Evolutionary conservation across 2,113 vertebrate species (phyloP).

Genomic region (Phylloscopus whistleri): DNA sequence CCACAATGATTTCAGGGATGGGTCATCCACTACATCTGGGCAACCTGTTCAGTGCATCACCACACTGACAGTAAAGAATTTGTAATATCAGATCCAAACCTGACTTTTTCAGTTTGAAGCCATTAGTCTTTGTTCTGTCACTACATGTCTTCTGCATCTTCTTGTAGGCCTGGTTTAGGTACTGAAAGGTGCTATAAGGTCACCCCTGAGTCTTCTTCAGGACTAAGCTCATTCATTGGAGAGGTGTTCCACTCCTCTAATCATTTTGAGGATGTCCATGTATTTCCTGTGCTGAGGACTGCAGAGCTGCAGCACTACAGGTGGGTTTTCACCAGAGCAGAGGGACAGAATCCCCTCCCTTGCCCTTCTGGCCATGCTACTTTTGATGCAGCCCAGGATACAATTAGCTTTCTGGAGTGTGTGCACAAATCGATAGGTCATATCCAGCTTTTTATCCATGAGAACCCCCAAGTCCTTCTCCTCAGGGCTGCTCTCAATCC

Average conservation of each 20-base stretch:
- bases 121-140: not conserved
- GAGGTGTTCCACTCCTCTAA: not conserved
- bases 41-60: not conserved
- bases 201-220: no score
- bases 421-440: rapidly evolving
- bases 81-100: not conserved
- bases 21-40: not conserved
- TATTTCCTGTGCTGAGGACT: not conserved
- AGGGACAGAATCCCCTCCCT: not conserved
- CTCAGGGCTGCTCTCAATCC: not conserved
- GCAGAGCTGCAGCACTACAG: not conserved
- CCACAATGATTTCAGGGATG: not conserved
- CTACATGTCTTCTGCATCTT: not conserved
- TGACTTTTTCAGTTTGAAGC: not conserved
- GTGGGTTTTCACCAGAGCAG: not conserved
- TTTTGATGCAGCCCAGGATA: not conserved
- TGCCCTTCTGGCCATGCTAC: not conserved
- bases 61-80: not conserved
- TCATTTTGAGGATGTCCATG: not conserved
- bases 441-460: not conserved
- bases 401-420: not conserved
- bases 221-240: no score
- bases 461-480: not conserved
- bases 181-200: not conserved
- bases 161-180: not conserved